Conservation (phyloP, 2,113 vertebrate genomes). For the Lutjanus erythropterus region DNA sequence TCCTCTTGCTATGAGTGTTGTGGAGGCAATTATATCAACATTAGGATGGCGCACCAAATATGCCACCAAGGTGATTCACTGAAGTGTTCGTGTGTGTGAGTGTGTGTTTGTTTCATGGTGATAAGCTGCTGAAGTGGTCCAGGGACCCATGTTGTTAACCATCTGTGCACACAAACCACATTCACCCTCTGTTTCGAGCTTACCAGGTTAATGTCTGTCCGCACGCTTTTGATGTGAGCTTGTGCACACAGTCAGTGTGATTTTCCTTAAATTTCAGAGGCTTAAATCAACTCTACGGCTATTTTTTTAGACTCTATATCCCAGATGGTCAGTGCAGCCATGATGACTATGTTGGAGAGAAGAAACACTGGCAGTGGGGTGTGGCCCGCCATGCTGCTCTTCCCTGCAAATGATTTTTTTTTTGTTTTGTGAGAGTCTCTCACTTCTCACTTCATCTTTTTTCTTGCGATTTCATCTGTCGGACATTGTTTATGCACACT, state of each 20-base stretch:
- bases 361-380: conserved; percentile 31
- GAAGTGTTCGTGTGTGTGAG: conserved; percentile 13
- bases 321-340: conserved; percentile 9
- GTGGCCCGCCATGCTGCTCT: conserved; percentile 38
- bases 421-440: conserved; percentile 5
- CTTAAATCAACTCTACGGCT: neutral
- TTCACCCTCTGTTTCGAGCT: conserved; percentile 9
- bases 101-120: conserved; percentile 56
- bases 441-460: neutral
- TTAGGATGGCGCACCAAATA: no score
- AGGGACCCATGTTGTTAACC: conserved; percentile 76
- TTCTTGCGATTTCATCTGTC: neutral
- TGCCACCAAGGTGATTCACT: conserved; percentile 36
- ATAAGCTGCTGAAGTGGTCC: conserved; percentile 77
- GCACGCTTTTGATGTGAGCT: neutral
- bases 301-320: neutral
- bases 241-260: neutral
- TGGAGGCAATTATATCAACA: no score
- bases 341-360: neutral
- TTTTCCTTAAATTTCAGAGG: neutral
- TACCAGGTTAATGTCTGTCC: conserved; percentile 30
- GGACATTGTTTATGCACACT: neutral
- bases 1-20: no score
- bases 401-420: conserved; percentile 40
- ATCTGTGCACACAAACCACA: conserved; percentile 77